Percentiles rank a stretch among this genome's conserved stretches.
phyloP scores from a whole-genome alignment of 1,140 invertebrate species.

The Heliothis virescens region DNA sequence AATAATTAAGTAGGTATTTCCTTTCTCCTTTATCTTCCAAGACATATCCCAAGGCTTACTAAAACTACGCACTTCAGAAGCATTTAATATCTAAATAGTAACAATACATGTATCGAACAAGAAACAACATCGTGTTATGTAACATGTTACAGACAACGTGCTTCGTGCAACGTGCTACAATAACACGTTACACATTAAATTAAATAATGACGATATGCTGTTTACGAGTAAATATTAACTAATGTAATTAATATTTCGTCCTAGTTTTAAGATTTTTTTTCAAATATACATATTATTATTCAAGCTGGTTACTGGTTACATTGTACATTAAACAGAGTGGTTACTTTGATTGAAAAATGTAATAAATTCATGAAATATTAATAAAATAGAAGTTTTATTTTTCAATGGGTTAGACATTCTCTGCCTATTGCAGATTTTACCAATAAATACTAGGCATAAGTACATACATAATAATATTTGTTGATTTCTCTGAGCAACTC shows the following conservation, averaged over 20 bases:
- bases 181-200: not conserved
- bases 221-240: conserved; percentile 18
- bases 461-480: no score
- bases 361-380: not conserved
- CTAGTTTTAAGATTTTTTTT: conserved; percentile 25
- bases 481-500: not conserved
- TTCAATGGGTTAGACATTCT: not conserved
- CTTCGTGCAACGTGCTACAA: not conserved
- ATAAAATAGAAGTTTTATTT: not conserved
- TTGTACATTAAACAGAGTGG: conserved; percentile 27
- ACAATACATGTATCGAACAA: not conserved
- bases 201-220: conserved; percentile 36
- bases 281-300: conserved; percentile 1
- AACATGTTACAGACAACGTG: not conserved
- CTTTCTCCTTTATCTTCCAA: no score
- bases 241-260: not conserved
- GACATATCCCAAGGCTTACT: not conserved
- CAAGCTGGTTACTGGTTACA: conserved; percentile 39
- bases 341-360: not conserved
- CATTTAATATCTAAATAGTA: not conserved
- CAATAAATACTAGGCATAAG: not conserved
- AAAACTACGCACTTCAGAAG: conserved; percentile 6
- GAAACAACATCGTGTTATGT: not conserved
- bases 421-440: no score
- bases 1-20: no score